Base-by-base conservation (phyloP, 2,797 vertebrate species). In the Cyclopterus lumpus region DNA sequence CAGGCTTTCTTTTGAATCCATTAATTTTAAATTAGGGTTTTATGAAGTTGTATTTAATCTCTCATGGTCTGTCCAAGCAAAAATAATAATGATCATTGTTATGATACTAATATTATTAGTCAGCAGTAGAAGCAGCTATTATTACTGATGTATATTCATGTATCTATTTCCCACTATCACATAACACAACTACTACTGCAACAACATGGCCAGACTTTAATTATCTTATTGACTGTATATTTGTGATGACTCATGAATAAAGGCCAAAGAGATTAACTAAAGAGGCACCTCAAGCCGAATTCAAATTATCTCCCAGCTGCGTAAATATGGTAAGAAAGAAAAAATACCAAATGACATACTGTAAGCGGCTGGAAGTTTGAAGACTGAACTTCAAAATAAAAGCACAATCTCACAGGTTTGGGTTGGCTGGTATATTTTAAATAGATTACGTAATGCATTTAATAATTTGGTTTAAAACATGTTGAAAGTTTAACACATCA, bases 351-450 rank as follows among this genome's bases (percentile, higher is more conserved):
- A 44, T 22, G 34, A 28, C 3, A 6, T 0, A 38, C 8, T 20
- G 85, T 81, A 86, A 87, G 63, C 7, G 1, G 34, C 11, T 16
- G 85, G 82, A 88, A 87, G 66, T 76, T 36, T 44, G 2, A 54
- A 8, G 10, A 67, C 11, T 0, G 0, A 1, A 49, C 14, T 89
- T 88, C 90, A 92, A 82, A 89, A 81, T 90, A 90, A 92, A 84
- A 82, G 73, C 73, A 72, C 1, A 1, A 14, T 8, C 1, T 16
- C 14, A 61, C 12, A 15, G 2, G 2, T 3, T 8, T 8, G 44
- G 9, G 5, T 30, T 15, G 51, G 8, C 22, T 51, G 46, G 46
- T 30, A 11, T n/a, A 2, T 28, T 28, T 28, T 28, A 2, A 28
- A 28, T 28, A 2, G 26, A 28, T n/a, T 11, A 1, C 34, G 38